Percentiles rank a stretch among this genome's conserved stretches.
These are phyloP conservation scores for Pimpla rufipes DNA, from an alignment of 2,888 invertebrate genomes.

Conservation along the genomic window DNA sequence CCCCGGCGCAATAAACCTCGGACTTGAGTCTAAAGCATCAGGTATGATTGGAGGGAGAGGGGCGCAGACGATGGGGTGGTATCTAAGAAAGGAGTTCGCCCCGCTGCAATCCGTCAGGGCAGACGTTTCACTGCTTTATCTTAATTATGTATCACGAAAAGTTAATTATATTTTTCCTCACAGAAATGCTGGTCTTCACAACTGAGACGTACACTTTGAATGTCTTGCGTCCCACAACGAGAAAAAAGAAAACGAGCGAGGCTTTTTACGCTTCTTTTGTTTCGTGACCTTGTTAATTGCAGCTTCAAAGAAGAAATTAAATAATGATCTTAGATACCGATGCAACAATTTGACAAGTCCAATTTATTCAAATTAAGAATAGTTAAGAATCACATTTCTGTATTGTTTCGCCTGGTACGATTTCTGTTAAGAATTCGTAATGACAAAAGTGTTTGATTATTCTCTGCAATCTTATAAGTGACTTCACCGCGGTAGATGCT, in stretches of 20 bases:
- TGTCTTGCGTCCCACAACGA: conserved; percentile 7
- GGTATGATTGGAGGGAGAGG: conserved; percentile 33
- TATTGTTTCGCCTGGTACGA: not conserved
- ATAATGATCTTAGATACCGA: not conserved
- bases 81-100: conserved; percentile 66
- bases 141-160: conserved; percentile 83
- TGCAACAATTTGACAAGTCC: too few species aligned
- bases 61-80: conserved; percentile 50
- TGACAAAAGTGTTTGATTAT: not conserved
- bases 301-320: not conserved
- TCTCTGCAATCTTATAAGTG: not conserved
- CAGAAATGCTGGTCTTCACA: conserved; percentile 23
- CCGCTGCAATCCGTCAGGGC: conserved; percentile 76
- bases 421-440: not conserved
- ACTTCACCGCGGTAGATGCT: not conserved
- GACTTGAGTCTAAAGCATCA: conserved; percentile 7
- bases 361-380: too few species aligned
- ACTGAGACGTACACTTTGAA: conserved; percentile 40
- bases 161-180: conserved; percentile 83
- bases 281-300: conserved; percentile 30
- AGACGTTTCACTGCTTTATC: conserved; percentile 80
- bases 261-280: conserved; percentile 22
- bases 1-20: conserved; percentile 18
- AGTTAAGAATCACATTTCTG: not conserved
- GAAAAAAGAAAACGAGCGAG: conserved; percentile 22